Evolutionary conservation across 1,140 invertebrate species (phyloP).

Genomic region (Heliconius melpomene): DNA sequence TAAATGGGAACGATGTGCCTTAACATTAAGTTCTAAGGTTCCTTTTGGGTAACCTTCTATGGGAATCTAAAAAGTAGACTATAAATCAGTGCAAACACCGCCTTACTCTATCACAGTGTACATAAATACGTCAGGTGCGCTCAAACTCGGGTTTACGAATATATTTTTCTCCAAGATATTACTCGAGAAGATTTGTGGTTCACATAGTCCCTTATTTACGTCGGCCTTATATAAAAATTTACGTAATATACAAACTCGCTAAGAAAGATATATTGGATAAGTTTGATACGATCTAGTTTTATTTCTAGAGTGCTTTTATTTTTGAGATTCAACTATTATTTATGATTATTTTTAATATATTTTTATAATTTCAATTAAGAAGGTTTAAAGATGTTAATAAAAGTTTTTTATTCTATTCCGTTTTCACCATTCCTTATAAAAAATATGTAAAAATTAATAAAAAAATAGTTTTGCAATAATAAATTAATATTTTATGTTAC

Average conservation of each 20-base stretch:
- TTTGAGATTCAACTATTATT: background rate
- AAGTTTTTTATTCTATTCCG: no score
- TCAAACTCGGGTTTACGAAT: constrained; percentile 49
- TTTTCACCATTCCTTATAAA: no score
- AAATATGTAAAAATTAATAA: no score
- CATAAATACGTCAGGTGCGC: constrained; percentile 59
- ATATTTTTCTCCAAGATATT: constrained; percentile 63
- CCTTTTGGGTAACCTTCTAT: no score
- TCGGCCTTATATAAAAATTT: constrained; percentile 35
- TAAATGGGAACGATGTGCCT: no score
- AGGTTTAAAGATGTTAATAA: no score
- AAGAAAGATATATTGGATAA: constrained; percentile 43
- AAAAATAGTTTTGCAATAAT: no score
- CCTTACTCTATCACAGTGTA: constrained; percentile 42
- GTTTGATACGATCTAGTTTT: constrained; percentile 26
- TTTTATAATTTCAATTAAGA: background rate
- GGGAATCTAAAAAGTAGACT: background rate
- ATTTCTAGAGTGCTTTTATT: constrained; percentile 3
- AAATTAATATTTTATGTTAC: no score
- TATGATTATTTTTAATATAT: background rate
- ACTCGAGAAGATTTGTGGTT: constrained; percentile 52
- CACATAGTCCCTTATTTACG: constrained; percentile 46
- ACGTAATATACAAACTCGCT: constrained; percentile 33
- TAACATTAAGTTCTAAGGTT: no score
- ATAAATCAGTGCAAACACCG: constrained; percentile 17